These are phyloP conservation scores for Drosophila picticornis DNA, from an alignment of 2,888 invertebrate species.

Conservation along the genomic window DNA sequence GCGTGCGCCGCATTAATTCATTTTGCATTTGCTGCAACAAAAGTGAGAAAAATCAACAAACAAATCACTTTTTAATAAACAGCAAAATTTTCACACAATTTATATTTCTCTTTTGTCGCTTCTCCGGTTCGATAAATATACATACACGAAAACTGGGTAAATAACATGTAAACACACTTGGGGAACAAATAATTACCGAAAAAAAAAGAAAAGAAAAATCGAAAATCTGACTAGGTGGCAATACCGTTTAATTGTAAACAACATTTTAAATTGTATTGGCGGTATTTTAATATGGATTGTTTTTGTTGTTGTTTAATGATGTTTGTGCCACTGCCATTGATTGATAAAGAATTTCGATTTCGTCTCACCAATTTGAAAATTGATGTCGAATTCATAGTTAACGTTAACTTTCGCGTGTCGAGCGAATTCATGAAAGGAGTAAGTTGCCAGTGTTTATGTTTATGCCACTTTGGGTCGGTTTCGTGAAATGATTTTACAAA, in stretches of 20 bases:
- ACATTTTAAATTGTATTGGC: neutral
- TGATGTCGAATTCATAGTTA: conserved; percentile 1
- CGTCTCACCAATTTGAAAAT: conserved; percentile 6
- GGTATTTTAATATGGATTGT: neutral
- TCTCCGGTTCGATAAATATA: no score
- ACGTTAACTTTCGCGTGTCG: conserved; percentile 3
- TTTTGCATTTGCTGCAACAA: conserved; percentile 49
- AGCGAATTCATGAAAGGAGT: neutral
- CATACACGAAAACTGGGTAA: neutral
- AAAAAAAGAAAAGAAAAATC: no score
- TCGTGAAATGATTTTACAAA: conserved; percentile 7
- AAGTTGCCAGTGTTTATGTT: conserved; percentile 6
- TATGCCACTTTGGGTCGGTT: conserved; percentile 1
- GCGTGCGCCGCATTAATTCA: conserved; percentile 40
- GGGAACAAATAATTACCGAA: neutral
- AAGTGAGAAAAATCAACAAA: conserved; percentile 18
- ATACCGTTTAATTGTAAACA: neutral
- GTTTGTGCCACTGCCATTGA: conserved; percentile 1
- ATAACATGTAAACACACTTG: neutral
- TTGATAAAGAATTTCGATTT: neutral
- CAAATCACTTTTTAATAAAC: conserved; percentile 17
- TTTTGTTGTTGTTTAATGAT: neutral
- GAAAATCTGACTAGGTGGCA: neutral
- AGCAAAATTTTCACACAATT: neutral
- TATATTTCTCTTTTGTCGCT: no score